Evolutionary conservation across 92 coral and sea anemone species (phyloP), one percentile per base, ranked within the genome.

Genomic region (Micromussa lordhowensis): DNA sequence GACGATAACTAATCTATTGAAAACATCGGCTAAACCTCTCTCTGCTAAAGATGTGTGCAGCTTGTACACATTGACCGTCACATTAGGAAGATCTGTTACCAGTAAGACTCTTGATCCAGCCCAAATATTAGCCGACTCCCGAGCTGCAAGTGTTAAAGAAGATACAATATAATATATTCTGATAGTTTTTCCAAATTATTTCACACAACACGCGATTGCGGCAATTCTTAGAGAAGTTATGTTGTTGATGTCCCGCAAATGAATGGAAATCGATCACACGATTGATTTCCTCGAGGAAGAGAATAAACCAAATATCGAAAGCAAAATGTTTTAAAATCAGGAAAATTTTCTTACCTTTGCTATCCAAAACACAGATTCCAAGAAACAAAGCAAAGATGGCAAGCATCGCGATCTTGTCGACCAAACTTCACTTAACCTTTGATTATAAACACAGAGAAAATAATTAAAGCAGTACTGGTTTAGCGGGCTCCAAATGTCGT

Each of bases 331-430:
- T 13, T 18, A 8, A 9, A 34, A 34, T 34, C 28, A 55, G 32
- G 0, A 55, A 21, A 49, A 35, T 74, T 16, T 74, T 73, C 88
- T 57, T 74, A 84, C 88, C 88, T 84, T n/a, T 32, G 59, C 81
- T 54, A 15, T 9, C 58, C 53, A 55, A 51, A 35, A 75, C 81
- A 57, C 81, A 4, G 71, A 58, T 18, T 84, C 81, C 88, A 59
- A 84, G 73, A 16, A 73, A 76, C 71, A 84, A 36, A 58, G n/a
- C 80, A 21, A 74, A 73, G 79, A 28, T 17, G 80, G 13, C 38
- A 36, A 84, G 71, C 81, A 84, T 84, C 28, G 58, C 75, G 16
- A 59, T 74, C 32, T 32, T 74, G 55, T 73, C 55, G 54, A 9
- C 72, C 11, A 83, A 59, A 21, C 31, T 58, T 31, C 40, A 31